Conservation (phyloP, 1,140 invertebrate species). For the Drosophila kepulauana region DNA sequence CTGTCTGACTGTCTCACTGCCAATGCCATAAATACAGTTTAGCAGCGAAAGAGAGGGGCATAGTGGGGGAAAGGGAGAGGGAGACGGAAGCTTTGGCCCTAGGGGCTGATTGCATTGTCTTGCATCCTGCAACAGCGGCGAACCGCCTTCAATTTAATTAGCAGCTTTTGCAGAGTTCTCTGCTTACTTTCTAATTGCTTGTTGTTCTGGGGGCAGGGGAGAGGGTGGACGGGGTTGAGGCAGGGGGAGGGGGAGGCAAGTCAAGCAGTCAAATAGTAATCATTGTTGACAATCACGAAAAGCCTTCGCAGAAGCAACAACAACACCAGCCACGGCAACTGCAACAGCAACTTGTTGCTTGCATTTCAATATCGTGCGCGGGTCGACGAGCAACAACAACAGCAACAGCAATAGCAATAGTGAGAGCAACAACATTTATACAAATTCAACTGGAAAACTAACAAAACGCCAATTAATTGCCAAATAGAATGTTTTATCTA, state of each 20-base stretch:
- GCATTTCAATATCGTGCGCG: constrained; percentile 79
- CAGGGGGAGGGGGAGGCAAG: constrained; percentile 15
- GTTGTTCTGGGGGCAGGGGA: neutral
- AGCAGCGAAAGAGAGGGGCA: neutral
- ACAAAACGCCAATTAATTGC: constrained; percentile 83
- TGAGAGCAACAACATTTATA: constrained; percentile 59
- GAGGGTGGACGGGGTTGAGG: no score
- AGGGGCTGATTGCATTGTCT: constrained; percentile 58
- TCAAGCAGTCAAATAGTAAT: constrained; percentile 74
- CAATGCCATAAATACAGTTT: constrained; percentile 70
- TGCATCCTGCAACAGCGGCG: constrained; percentile 28
- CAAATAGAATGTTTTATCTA: constrained; percentile 84
- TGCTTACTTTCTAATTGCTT: constrained; percentile 60
- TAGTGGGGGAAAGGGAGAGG: constrained; percentile 8
- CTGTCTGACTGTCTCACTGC: constrained; percentile 26
- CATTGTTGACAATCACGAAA: constrained; percentile 82
- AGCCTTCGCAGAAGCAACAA: constrained; percentile 34
- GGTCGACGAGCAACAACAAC: constrained; percentile 46
- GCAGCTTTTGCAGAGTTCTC: constrained; percentile 43
- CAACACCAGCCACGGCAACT: constrained; percentile 24
- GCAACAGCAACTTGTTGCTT: constrained; percentile 52
- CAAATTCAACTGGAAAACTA: constrained; percentile 80
- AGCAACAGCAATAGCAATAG: constrained; percentile 35
- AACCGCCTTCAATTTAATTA: constrained; percentile 74
- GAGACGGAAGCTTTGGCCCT: constrained; percentile 40